Evolutionary conservation across 2,113 vertebrate genomes (phyloP), one percentile per base, ranked within the genome.

Genomic region (Nothoprocta pentlandii): DNA sequence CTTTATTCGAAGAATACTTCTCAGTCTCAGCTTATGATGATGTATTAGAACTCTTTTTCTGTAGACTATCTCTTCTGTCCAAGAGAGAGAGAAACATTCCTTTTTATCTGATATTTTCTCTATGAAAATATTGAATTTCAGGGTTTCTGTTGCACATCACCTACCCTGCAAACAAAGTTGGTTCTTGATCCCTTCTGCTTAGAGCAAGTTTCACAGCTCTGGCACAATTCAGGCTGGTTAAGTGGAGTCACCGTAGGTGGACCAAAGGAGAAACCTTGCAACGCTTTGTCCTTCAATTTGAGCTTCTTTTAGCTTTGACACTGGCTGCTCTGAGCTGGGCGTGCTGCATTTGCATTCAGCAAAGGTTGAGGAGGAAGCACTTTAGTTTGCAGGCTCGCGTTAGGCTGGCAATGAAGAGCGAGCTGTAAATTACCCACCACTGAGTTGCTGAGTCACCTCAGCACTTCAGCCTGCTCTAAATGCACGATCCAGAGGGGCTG

Each of bases 361-460:
- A 44, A 6, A 73, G 81, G 66, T 22, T 67, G 85, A 9, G 67
- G 91, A 79, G 62, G 77, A 83, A 95, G 64, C 79, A 51, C 67
- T 85, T 80, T 26, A 42, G 41, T 61, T 92, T 90, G 85, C 75
- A 87, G 94, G 77, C 58, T 39, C 12, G 28, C 56, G 14, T 89
- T 91, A 5, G 2, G 17, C 63, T 92, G 6, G 4, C 56, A 5
- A 79, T 3, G 74, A 96, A 86, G 71, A 92, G 63, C 3, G 16
- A 93, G 82, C 46, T 95, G 89, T 95, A 95, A 96, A 96, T 96
- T 96, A 95, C 49, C 93, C 94, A 92, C 95, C 70, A 59, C 80
- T 67, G 94, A 88, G 56, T 49, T 96, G 94, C 96, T 97, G 94
- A 93, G 84, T 96, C 88, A 95, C 92, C 95, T 19, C 64, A 85